Conservation (phyloP, 2,888 invertebrate genomes). For the Amiota mariae region DNA sequence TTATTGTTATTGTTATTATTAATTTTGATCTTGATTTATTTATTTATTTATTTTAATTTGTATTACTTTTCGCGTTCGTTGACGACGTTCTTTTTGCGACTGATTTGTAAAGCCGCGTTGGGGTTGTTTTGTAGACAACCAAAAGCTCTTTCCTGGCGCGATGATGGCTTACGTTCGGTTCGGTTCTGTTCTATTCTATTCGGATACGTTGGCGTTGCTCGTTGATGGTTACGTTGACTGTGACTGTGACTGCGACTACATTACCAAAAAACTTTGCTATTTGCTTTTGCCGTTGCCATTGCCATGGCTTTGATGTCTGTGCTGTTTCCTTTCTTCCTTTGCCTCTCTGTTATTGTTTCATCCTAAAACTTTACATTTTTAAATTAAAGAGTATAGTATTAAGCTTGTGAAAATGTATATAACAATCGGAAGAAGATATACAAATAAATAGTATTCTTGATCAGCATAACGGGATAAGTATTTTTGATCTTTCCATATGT, state of each 20-base stretch:
- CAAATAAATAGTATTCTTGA: neutral
- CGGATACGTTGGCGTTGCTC: constrained; percentile 3
- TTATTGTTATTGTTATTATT: constrained; percentile 8
- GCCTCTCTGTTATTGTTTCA: no score
- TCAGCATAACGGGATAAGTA: no score
- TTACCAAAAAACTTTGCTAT: no score
- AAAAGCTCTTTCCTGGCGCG: constrained; percentile 53
- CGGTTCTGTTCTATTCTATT: neutral
- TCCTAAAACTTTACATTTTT: no score
- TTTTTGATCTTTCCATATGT: no score
- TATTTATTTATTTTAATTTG: constrained; percentile 18
- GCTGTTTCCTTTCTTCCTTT: neutral
- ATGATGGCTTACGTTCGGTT: constrained; percentile 35
- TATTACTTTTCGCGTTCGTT: constrained; percentile 54
- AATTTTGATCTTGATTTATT: neutral
- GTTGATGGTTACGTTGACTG: constrained; percentile 11
- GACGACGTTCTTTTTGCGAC: constrained; percentile 71
- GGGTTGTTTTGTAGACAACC: constrained; percentile 65
- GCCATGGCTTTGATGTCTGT: neutral
- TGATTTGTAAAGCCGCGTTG: constrained; percentile 67
- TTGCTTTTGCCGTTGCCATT: neutral
- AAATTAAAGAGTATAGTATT: no score
- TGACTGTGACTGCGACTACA: neutral
- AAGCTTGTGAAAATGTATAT: no score
- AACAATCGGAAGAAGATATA: neutral